Base-by-base conservation (phyloP, 1,140 invertebrate genomes). In the Drosophila setifemur region DNA sequence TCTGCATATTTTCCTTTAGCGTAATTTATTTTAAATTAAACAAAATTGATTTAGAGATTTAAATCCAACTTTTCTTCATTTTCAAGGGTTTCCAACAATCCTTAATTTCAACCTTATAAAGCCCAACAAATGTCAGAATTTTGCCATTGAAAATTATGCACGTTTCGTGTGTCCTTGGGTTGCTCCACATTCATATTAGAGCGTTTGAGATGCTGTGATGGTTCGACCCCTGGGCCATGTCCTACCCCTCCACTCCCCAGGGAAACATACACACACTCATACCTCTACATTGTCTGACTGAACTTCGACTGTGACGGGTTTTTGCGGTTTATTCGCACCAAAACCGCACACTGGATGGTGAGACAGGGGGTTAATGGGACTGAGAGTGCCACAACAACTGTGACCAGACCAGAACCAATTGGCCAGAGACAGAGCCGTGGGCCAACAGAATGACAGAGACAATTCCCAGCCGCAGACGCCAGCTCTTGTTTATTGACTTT, bases 401-500 rank as follows among this genome's bases (percentile, higher is more conserved):
- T 79, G 79, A 85, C 79, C 74, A 79, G 67, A 73, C 79, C 70
- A 79, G 64, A 77, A 70, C 70, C 73, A 83, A 83, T 83, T 82
- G 78, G 50, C 58, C 57, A 54, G 50, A 39, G 45, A 54, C 57
- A 54, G 21, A 23, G 52, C 35, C 68, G n/a, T 39, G 29, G 47
- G 49, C 37, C 61, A 37, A 67, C 31, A 16, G 40, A 67, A 54
- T 67, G 64, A 47, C 61, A 70, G 23, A 57, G 52, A 58, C 49
- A 69, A 42, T 64, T 33, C 60, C 45, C 55, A 45, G 55, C 28
- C 47, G 37, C 42, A 44, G 42, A 44, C 33, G 33, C 40, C 48
- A 47, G 54, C 33, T 19, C 78, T 85, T 79, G 74, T 83, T 83
- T 83, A 83, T 83, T 83, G 82, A 85, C 79, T 85, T 85, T 83